These are phyloP conservation scores for Geophilus truncorum DNA, from an alignment of 2,888 invertebrate species.

Conservation along the genomic window DNA sequence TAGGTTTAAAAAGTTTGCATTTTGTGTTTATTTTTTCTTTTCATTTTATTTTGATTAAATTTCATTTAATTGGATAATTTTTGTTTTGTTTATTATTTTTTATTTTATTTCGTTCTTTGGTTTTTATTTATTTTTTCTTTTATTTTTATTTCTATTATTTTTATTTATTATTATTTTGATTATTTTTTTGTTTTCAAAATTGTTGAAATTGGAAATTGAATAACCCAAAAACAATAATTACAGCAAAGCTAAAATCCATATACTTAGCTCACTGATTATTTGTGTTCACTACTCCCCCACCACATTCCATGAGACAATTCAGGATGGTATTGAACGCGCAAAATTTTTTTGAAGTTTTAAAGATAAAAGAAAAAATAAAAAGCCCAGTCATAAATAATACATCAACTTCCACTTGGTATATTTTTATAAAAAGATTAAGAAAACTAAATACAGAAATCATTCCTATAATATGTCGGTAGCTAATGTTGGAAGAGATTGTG, in stretches of 20 bases:
- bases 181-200: background rate
- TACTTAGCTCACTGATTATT: constrained; percentile 27
- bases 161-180: background rate
- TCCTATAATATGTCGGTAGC: constrained; percentile 25
- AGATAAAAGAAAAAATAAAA: background rate
- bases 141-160: background rate
- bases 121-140: background rate
- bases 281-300: constrained; percentile 17
- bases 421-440: constrained; percentile 7
- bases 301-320: background rate
- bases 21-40: background rate
- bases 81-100: constrained; percentile 22
- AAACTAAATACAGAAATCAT: constrained; percentile 23
- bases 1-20: constrained; percentile 9
- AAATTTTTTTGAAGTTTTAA: background rate
- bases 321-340: constrained; percentile 27
- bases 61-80: constrained; percentile 8
- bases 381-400: constrained; percentile 13
- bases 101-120: background rate
- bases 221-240: constrained; percentile 19
- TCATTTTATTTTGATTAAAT: constrained; percentile 28
- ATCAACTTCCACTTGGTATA: constrained; percentile 27
- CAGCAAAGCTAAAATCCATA: constrained; percentile 27
- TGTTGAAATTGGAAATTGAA: constrained; percentile 2
- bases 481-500: constrained; percentile 11